These are phyloP conservation scores for Eolophus roseicapilla DNA, from an alignment of 2,113 vertebrate species.

Conservation along the genomic window DNA sequence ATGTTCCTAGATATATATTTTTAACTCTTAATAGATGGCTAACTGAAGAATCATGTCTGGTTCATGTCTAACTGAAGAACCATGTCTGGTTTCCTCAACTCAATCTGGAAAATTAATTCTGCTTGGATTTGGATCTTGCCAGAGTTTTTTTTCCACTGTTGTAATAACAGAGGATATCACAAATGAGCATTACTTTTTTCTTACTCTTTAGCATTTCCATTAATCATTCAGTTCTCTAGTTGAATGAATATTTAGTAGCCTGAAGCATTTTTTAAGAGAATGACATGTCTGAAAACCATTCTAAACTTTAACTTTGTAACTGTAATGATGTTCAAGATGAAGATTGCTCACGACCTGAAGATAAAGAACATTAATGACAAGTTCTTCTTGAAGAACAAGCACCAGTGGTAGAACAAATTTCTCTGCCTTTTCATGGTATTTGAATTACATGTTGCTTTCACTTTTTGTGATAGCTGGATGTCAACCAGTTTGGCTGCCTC, in stretches of 20 bases:
- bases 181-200: not conserved
- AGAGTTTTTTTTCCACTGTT: not conserved
- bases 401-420: not conserved
- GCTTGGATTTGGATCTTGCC: not conserved
- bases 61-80: not conserved
- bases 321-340: not conserved
- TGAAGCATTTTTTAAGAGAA: not conserved
- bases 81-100: not conserved
- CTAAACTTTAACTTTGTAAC: slow-evolving; percentile 5
- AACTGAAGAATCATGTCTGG: not conserved
- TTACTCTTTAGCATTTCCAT: not conserved
- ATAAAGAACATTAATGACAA: slow-evolving; percentile 27
- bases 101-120: not conserved
- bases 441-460: slow-evolving; percentile 28
- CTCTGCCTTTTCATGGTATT: slow-evolving; percentile 31
- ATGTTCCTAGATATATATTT: not conserved
- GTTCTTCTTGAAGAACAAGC: slow-evolving; percentile 7
- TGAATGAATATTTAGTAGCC: slow-evolving; percentile 9
- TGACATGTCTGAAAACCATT: not conserved
- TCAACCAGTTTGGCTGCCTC: not conserved
- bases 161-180: not conserved
- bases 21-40: not conserved
- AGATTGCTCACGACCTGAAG: slow-evolving; percentile 3
- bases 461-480: not conserved
- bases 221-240: not conserved